Evolutionary conservation across 2,113 vertebrate species (phyloP), one percentile per base, ranked within the genome.

Genomic region (Tragelaphus buxtoni): DNA sequence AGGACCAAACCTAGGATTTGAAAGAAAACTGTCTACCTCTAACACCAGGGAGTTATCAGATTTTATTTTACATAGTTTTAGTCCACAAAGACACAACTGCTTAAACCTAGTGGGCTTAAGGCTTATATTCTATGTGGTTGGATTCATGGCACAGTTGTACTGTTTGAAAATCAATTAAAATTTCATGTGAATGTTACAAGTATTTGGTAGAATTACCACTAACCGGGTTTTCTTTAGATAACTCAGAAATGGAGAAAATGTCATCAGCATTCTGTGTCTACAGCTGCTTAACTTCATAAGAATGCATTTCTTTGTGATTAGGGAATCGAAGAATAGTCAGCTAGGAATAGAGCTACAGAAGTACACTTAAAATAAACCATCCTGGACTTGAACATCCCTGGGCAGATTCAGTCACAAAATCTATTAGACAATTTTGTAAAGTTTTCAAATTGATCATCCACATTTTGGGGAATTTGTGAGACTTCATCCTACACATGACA

Each of bases 1-100:
- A 99, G 99, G 99, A 99, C 99, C 99, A 99, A 99, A 99, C 99
- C 99, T 99, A 99, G 99, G 99, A 99, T 99, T 99, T 99, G 99
- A 99, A 99, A 99, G 99, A 99, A 99, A 99, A 99, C 99, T 99
- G 99, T 99, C 99, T 99, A 99, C 99, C 99, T 99, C 99, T 99
- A 99, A 99, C 99, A 99, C 99, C 99, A 99, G 99, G 99, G 99
- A 99, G 98, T 99, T 99, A 99, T 98, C 99, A 99, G 98, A 98
- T 98, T 99, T 99, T 99, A 99, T 99, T 99, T 99, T 99, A 98
- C 99, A 98, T 99, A 99, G 99, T 99, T 99, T 99, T 99, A 99
- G 99, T 99, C 99, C 99, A 98, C 98, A 99, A 98, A 99, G 99
- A 99, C 99, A 99, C 98, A 99, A 98, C 98, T 98, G 98, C 99